Evolutionary conservation across 1,140 invertebrate genomes (phyloP), one percentile per base, ranked within the genome.

Genomic region (Battus philenor): DNA sequence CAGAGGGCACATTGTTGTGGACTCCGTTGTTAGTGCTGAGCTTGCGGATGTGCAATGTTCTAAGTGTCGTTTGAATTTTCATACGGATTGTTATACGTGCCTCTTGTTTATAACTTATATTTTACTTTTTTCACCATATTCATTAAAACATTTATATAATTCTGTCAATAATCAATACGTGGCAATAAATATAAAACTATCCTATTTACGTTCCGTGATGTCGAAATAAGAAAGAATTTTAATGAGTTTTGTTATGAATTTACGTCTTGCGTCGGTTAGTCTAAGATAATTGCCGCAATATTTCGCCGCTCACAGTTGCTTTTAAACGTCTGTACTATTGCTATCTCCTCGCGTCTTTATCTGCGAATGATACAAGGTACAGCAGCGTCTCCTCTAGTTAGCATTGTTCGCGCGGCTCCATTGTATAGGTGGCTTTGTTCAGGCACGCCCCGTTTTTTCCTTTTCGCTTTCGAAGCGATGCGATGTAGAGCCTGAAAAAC

Each of bases 1-100:
- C 76, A 77, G 67, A 81, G 78, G 78, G 80, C 78, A 82, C 75
- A 84, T 84, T 84, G 80, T 84, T 84, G 76, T 76, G 74, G 77
- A 77, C 59, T 68, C 60, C 62, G 77, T 83, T 77, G 80, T 81
- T 84, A 84, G 68, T 77, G 76, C 76, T 80, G 77, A 84, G 80
- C 69, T 79, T 72, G 74, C 76, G 77, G 73, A 81, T 83, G 79
- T 78, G 73, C 76, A 67, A 79, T 77, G 76, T 76, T 68, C 75
- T 74, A 82, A 79, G 75, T 80, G 74, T 70, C 75, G 73, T 80
- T 80, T 79, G 68, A 72, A 79, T 79, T 78, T 78, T 79, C 75
- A 81, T 73, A 69, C 57, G 46, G 32, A 27, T 41, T 27, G 24
- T 41, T 41, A 41, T 41, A 29, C 38, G 24, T 26, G 26, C 15